Evolutionary conservation across 2,888 invertebrate species (phyloP), one percentile per base, ranked within the genome.

Genomic region (Loripinus fragilis): DNA sequence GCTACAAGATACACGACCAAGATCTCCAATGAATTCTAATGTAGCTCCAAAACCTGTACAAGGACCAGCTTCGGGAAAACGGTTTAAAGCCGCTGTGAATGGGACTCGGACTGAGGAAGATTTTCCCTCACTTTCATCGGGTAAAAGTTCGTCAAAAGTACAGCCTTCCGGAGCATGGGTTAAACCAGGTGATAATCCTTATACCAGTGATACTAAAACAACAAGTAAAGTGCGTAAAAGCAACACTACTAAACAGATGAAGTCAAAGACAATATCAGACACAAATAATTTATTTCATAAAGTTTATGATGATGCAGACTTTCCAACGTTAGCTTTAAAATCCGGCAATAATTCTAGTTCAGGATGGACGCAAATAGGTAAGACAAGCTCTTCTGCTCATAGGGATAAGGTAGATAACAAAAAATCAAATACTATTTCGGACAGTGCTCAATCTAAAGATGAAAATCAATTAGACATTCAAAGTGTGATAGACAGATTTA

Each of bases 51-150:
- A 68, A 52, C 71, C 45, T 41, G 68, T 70, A 30, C 55, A 52
- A 25, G 38, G 74, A 41, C 73, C 52, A 17, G 70, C 66, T 66
- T 55, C 45, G 17, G 45, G 70, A n/a, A 75, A 64, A 23, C 65
- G 48, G 23, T 52, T 23, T 69, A 38, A 45, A n/a, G 64, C 64
- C 5, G 45, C 48, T n/a, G 52, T 68, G 41, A 52, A 25, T 41
- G 64, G 23, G n/a, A 65, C 48, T 38, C 67, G 42, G 38, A 23
- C 64, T n/a, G 42, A 71, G 33, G 82, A 85, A 41, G 86, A 88
- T 65, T 86, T 87, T 75, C 86, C 88, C 28, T 80, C 75, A 30
- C 64, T 88, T 35, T 77, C 84, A 20, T 45, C 68, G 0, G 60
- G 71, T 72, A 78, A 68, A 60, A 84, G 73, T 73, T 45, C 73